Percentiles rank a stretch among this genome's conserved stretches.
phyloP scores from a whole-genome alignment of 2,888 invertebrate species.

The Pecten maximus region DNA sequence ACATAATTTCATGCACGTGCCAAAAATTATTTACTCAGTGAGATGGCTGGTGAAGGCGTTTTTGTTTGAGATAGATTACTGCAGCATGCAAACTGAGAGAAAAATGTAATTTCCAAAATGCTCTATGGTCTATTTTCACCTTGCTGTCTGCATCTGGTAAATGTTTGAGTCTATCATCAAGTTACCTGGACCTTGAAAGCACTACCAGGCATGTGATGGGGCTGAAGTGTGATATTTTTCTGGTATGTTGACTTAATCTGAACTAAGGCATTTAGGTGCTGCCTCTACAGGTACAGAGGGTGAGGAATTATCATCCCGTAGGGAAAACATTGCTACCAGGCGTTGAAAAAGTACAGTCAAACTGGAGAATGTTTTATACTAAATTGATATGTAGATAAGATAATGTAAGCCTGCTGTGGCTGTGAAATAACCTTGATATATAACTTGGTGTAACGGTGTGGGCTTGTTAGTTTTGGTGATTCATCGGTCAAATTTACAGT shows the following conservation, averaged over 20 bases:
- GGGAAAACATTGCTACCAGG: slow-evolving; percentile 1
- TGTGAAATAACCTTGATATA: not conserved
- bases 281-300: not conserved
- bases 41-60: not conserved
- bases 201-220: not conserved
- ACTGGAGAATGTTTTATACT: slow-evolving; percentile 14
- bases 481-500: not conserved
- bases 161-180: not conserved
- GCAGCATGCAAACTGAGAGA: not conserved
- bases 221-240: not conserved
- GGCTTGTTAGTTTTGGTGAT: not conserved
- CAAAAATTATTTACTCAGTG: not conserved
- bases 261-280: not conserved
- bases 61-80: not conserved
- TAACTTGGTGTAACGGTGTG: not conserved
- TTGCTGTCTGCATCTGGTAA: slow-evolving; percentile 3
- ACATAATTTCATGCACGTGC: not conserved
- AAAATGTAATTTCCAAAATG: not conserved
- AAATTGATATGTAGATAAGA: slow-evolving; percentile 24
- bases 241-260: not conserved
- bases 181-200: slow-evolving; percentile 29
- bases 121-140: not conserved
- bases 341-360: not conserved
- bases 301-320: not conserved
- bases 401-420: not conserved